A percentile compares a stretch with the other conserved stretches of the same genome.
These are phyloP conservation scores for Beroe forskalii DNA, from an alignment of 37 sponge, comb jelly and placozoan genomes.

Conservation along the genomic window DNA sequence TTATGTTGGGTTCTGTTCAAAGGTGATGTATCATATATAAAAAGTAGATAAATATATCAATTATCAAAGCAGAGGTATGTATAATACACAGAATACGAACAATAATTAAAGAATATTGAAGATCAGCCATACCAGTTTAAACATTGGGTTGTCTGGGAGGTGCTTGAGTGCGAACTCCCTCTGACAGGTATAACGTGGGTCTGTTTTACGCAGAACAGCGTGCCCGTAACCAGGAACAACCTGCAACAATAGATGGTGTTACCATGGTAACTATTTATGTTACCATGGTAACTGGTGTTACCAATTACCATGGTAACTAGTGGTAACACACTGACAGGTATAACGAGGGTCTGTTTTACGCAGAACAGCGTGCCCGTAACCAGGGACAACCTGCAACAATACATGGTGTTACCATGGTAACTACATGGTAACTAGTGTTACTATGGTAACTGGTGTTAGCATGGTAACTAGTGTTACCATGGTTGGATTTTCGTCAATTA, in stretches of 20 bases:
- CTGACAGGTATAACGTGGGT: constrained; percentile 96
- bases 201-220: constrained; percentile 96
- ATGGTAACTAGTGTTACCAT: too few species aligned
- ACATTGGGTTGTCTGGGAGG: constrained; percentile 91
- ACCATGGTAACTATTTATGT: background rate
- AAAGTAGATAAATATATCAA: too few species aligned
- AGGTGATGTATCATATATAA: too few species aligned
- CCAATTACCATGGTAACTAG: too few species aligned
- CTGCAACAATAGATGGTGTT: constrained; percentile 46
- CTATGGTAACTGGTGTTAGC: too few species aligned
- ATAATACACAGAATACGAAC: too few species aligned
- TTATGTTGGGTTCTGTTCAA: too few species aligned
- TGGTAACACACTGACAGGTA: constrained; percentile 81
- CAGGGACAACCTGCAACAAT: constrained; percentile 84
- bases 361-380: constrained; percentile 96
- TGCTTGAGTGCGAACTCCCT: constrained; percentile 95
- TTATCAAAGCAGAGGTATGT: too few species aligned
- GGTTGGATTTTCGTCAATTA: too few species aligned
- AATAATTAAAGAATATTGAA: constrained; percentile 68
- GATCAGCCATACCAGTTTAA: constrained; percentile 81
- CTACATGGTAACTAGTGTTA: too few species aligned
- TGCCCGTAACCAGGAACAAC: constrained; percentile 98
- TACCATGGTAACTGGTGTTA: background rate
- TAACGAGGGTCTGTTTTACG: constrained; percentile 98
- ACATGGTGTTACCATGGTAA: background rate